Evolutionary conservation across 2,888 invertebrate genomes (phyloP).

Genomic region (Himalopsyche tibetana): DNA sequence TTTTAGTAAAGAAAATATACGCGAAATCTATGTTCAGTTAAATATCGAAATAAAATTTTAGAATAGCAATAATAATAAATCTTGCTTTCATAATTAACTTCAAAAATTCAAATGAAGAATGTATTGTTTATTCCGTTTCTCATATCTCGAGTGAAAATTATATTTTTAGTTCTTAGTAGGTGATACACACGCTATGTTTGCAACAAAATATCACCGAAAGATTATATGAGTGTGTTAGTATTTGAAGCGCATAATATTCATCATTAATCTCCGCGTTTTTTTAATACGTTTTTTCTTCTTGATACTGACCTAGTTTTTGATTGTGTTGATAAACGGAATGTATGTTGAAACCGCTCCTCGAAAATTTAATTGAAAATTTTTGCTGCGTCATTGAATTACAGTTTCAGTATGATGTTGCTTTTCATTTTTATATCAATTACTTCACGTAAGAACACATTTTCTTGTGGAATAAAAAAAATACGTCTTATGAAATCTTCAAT

Average conservation of each 20-base stretch:
- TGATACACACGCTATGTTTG: too few species aligned
- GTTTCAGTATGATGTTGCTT: neutral
- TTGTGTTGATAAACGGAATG: conserved; percentile 35
- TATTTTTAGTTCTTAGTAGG: too few species aligned
- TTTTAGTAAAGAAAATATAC: too few species aligned
- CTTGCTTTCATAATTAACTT: too few species aligned
- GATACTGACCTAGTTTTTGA: conserved; percentile 22
- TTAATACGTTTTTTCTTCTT: conserved; percentile 22
- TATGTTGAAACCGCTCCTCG: conserved; percentile 4
- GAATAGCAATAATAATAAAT: too few species aligned
- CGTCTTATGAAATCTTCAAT: too few species aligned
- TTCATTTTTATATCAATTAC: conserved; percentile 2
- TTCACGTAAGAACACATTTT: neutral
- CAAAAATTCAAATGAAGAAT: too few species aligned
- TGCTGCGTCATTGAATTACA: conserved; percentile 21
- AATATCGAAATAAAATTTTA: too few species aligned
- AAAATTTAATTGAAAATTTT: conserved; percentile 33
- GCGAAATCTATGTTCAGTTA: too few species aligned
- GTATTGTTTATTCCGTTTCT: too few species aligned
- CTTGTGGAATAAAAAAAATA: too few species aligned
- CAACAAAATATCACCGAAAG: neutral
- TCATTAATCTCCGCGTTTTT: conserved; percentile 30
- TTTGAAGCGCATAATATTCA: neutral
- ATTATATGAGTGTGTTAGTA: neutral
- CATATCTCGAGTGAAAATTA: too few species aligned